Base-by-base conservation (phyloP, 2,113 vertebrate species). In the Ibidorhyncha struthersii region DNA sequence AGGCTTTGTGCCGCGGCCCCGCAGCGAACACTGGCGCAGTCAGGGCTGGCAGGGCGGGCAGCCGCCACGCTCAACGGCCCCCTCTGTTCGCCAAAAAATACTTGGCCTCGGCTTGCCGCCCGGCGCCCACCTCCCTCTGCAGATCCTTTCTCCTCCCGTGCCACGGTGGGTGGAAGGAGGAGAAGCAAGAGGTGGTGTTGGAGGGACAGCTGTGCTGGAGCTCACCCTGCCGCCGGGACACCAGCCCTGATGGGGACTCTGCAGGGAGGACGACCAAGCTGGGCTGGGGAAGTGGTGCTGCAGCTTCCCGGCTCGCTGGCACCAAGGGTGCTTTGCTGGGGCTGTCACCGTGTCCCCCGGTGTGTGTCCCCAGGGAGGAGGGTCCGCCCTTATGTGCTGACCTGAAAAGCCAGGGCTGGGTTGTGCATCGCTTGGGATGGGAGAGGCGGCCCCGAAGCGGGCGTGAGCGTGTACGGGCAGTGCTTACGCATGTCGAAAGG, bases 391-490 rank as follows among this genome's bases (percentile, higher is more conserved):
- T 25, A 53, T 16, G 26, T 59, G 30, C 25, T 41, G 30, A 41
- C 36, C 30, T 29, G 22, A 29, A 67, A 45, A 43, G 1, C 66
- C 4, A 15, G 7, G 34, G 5, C 26, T 32, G 25, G 34, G 11
- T 27, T 43, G 40, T n/a, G 10, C 9, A 10, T 27, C 23, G 1
- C 27, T 41, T 15, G 1, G 14, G 5, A 30, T 71, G 45, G 61
- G 70, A 92, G 30, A 74, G 41, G 55, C 29, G 52, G 32, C 55
- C 47, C 26, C 5, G 9, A 25, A 22, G 52, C 9, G 2, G 32
- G 8, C 2, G 12, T 40, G 53, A 45, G 43, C 0, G 0, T 9
- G 9, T 18, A 22, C 4, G 1, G 62, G 25, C 19, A 14, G 0
- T 34, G 32, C 45, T 52, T 30, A 21, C 4, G 0, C 29, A 14